Evolutionary conservation across 2,888 invertebrate genomes (phyloP).

Genomic region (Parnassius orleans): DNA sequence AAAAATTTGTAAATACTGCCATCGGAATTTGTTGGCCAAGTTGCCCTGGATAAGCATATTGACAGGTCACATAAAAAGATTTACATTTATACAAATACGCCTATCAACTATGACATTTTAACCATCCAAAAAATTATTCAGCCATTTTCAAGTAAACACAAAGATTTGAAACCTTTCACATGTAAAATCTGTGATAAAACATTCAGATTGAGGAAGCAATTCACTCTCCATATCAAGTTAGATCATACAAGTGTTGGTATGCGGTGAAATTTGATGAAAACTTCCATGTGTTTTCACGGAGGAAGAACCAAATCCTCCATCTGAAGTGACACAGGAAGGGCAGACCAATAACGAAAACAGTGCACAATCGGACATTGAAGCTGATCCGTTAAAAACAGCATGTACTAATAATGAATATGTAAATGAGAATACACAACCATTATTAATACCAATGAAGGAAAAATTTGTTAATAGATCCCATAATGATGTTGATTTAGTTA

Average conservation of each 20-base stretch:
- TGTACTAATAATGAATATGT: conserved; percentile 12
- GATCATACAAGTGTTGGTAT: conserved; percentile 57
- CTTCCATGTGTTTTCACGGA: conserved; percentile 62
- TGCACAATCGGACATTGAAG: not conserved
- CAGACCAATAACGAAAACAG: not conserved
- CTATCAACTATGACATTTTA: conserved; percentile 51
- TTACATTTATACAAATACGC: conserved; percentile 61
- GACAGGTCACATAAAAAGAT: conserved; percentile 44
- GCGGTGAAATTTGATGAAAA: conserved; percentile 64
- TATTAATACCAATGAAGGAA: not conserved
- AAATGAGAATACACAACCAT: not conserved
- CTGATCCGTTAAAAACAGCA: not conserved
- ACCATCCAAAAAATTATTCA: conserved; percentile 65
- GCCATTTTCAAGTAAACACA: conserved; percentile 57
- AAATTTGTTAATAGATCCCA: not conserved
- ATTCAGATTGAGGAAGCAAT: conserved; percentile 54
- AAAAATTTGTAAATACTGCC: conserved; percentile 52
- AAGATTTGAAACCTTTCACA: conserved; percentile 55
- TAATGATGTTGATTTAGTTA: conserved; percentile 21
- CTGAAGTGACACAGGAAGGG: not conserved
- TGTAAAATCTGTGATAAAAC: conserved; percentile 61
- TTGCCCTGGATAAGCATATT: conserved; percentile 53
- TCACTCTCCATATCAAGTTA: conserved; percentile 67
- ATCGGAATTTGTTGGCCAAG: conserved; percentile 51
- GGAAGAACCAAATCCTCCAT: conserved; percentile 38